Conservation (phyloP, 2,797 vertebrate genomes). For the Enteromius mattozi region DNA sequence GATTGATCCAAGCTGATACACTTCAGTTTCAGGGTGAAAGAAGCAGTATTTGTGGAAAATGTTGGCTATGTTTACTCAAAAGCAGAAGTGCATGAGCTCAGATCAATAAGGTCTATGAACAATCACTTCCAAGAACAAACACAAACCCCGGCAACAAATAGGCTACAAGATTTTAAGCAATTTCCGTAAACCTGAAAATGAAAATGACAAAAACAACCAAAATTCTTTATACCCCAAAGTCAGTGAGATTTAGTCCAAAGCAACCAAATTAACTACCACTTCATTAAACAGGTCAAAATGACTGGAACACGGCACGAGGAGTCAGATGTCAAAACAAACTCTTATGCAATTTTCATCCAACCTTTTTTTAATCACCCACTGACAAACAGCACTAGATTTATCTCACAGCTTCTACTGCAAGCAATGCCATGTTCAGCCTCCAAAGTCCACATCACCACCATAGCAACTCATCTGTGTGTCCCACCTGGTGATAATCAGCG, state of each 20-base stretch:
- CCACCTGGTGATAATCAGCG: neutral
- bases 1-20: neutral
- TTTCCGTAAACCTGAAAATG: neutral
- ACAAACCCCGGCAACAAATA: neutral
- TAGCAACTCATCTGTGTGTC: neutral
- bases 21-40: neutral
- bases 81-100: neutral
- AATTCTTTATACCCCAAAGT: too few relatives aligned
- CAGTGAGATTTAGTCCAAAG: neutral
- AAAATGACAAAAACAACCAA: too few relatives aligned
- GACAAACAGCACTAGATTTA: neutral
- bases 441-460: constrained; percentile 5
- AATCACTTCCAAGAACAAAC: neutral
- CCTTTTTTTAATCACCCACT: neutral
- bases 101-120: neutral
- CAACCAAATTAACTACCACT: neutral
- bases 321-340: neutral
- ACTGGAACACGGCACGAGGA: neutral
- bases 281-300: neutral
- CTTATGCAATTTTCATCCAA: too few relatives aligned
- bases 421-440: neutral
- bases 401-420: neutral
- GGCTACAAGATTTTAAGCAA: neutral
- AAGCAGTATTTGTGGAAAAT: neutral
- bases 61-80: neutral